Evolutionary conservation across 2,113 vertebrate genomes (phyloP), one percentile per base, ranked within the genome.

Genomic region (Strix uralensis): DNA sequence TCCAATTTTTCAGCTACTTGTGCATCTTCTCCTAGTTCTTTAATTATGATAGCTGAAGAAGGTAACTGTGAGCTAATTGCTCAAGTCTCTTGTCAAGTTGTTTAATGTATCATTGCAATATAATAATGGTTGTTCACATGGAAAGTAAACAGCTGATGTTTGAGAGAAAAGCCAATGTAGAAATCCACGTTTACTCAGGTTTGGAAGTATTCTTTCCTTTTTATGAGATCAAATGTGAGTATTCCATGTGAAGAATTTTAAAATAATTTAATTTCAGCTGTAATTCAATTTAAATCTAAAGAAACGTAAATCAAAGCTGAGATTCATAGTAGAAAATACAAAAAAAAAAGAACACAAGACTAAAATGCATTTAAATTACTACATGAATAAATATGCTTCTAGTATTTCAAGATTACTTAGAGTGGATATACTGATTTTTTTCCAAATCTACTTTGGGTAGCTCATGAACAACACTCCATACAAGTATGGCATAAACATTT

Each of bases 71-170:
- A 88, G 42, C 26, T 83, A 94, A 86, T 71, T 84, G 85, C 63
- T 93, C 34, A 90, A 92, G 46, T 36, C 32, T 70, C 67, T 77
- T 82, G 46, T 80, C 54, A 92, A 93, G 55, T 81, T 88, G 29
- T 73, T 86, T 67, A 57, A 78, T 21, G 30, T 89, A 67, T 83
- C 63, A 30, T 46, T 78, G 59, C 34, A 90, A 49, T n/a, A 42
- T n/a, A 80, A 55, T 71, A 80, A 71, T 36, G 74, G 19, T 88
- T 93, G 92, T 82, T 77, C 8, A 3, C 88, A 36, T 34, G 63
- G 46, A 96, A 96, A 86, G 75, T 44, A 92, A 94, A 95, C 59
- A 96, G 72, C 32, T 81, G n/a, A 88, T 36, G 21, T 77, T 55
- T 86, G 49, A 94, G 62, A 77, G 22, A 88, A 90, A 93, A 93